Base-by-base conservation (phyloP, 2,797 vertebrate genomes). In the Rhinophrynus dorsalis region DNA sequence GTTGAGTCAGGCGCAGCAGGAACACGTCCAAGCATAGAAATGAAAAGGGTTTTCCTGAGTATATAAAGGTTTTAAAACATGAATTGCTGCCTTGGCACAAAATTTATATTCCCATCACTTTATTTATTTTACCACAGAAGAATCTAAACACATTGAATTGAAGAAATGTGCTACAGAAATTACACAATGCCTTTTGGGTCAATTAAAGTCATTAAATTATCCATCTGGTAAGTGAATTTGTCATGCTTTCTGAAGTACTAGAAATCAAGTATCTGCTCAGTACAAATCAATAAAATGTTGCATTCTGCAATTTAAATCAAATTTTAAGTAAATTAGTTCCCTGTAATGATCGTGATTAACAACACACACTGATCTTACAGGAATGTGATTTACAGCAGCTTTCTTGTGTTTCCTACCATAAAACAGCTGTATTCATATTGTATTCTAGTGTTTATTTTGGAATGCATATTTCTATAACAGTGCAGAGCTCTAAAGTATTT, bases 1-100 rank as follows among this genome's bases (percentile, higher is more conserved):
- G 80, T 84, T 82, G 77, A 77, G 83, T 80, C 74, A 77, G 74
- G 75, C 72, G 13, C 71, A 76, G 75, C 74, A 78, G 74, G 76
- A 68, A 77, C 24, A 59, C 3, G 44, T 73, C 79, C 81, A 58
- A 60, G 64, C 76, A 78, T 8, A 51, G 58, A 82, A 72, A 78
- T 35, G 27, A 67, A 80, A 45, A 67, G 30, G 33, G 42, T 78
- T 82, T 74, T 74, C 64, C 24, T 56, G 55, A 79, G 65, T 54
- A 63, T 40, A 51, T 75, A 76, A 76, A 74, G 56, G 13, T 77
- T 75, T n/a, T 56, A 68, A 76, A 55, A 56, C 13, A 6, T 11
- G 6, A 77, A 78, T 30, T 79, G 70, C 67, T 74, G 51, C 61
- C 52, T 80, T 75, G 68, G 70, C 73, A 75, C 62, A 76, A 77